Base-by-base conservation (phyloP, 2,888 invertebrate genomes). In the Branchellion lobata region DNA sequence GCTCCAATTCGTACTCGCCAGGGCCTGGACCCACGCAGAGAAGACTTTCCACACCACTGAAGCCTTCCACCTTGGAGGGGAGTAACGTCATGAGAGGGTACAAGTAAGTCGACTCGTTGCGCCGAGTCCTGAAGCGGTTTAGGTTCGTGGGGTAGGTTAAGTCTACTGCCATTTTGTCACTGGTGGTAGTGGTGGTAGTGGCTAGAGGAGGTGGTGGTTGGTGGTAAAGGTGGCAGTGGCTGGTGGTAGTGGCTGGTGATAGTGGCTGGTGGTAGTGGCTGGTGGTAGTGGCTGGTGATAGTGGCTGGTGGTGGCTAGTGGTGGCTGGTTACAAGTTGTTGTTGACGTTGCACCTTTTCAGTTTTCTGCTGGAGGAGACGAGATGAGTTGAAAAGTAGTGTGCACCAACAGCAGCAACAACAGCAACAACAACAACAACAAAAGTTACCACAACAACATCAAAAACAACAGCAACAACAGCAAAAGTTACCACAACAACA, bases 1-100 rank as follows among this genome's bases (percentile, higher is more conserved):
- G 21, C 61, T 57, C n/a, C n/a, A 57, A 18, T n/a, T 57, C 61
- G 21, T 57, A 57, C 24, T 57, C 61, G 5, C 61, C 61, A n/a
- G 61, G 61, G 3, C 61, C 61, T 8, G 61, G 61, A 57, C 61
- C 61, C 14, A 57, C 61, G 24, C 61, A 57, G n/a, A 57, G 61
- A 5, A 57, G 21, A n/a, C n/a, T 24, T 18, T 18, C 3, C 11
- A n/a, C 21, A n/a, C 11, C 5, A 8, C 5, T 24, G 3, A 57
- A n/a, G n/a, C n/a, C 5, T 5, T 5, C 3, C n/a, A n/a, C 21
- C n/a, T 57, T 18, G 3, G 61, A 18, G 5, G 61, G 61, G 61
- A 57, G 61, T 5, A n/a, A 24, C 11, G 8, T n/a, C 14, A 57
- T 57, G n/a, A 57, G 61, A 18, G 61, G 61, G n/a, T 24, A 57